Evolutionary conservation across 1,140 invertebrate species (phyloP).

Genomic region (Ceratosolen solmsi): DNA sequence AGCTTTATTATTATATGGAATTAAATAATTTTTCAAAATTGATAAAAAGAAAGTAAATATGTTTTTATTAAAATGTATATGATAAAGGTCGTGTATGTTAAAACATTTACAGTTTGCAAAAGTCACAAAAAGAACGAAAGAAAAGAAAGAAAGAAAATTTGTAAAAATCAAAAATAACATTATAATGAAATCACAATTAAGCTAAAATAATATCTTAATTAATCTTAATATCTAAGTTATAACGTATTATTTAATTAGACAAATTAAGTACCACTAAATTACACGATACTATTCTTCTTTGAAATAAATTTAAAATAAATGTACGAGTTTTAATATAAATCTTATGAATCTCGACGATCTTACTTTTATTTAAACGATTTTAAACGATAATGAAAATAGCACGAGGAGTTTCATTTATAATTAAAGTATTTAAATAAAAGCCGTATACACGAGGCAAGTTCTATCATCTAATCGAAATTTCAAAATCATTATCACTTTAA

Average conservation of each 20-base stretch:
- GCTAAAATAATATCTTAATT: too few species aligned
- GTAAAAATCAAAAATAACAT: too few species aligned
- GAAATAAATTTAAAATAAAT: constrained; percentile 29
- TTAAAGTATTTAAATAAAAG: background rate
- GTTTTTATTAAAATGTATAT: too few species aligned
- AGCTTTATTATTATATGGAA: too few species aligned
- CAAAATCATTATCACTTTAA: background rate
- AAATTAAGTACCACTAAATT: constrained; percentile 24
- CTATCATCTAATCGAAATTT: background rate
- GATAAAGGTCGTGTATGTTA: too few species aligned
- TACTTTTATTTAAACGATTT: constrained; percentile 26
- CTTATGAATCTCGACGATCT: background rate
- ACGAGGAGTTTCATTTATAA: constrained; percentile 35
- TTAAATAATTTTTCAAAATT: too few species aligned
- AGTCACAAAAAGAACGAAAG: too few species aligned
- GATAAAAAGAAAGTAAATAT: too few species aligned
- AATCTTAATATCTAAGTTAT: background rate
- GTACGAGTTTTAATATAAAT: too few species aligned
- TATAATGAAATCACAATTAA: too few species aligned
- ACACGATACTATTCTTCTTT: constrained; percentile 23
- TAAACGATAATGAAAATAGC: background rate
- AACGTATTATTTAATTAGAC: background rate
- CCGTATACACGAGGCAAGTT: background rate
- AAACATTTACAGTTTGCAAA: too few species aligned
- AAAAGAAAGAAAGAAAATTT: too few species aligned